A percentile compares a stretch with the other conserved stretches of the same genome.
Evolutionary conservation across 2,113 vertebrate species (phyloP).

Genomic region (Ondatra zibethicus): DNA sequence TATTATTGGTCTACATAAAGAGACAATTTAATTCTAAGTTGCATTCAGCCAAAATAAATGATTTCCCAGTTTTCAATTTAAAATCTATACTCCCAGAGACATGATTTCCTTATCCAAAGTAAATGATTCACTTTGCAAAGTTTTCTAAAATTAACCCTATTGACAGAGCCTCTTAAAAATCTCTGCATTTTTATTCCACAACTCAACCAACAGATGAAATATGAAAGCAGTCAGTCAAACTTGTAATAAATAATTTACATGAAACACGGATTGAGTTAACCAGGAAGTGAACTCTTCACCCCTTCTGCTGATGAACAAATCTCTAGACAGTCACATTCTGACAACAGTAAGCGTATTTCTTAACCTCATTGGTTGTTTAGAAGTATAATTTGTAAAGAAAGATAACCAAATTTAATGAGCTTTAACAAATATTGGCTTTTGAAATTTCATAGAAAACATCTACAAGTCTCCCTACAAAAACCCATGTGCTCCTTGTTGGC

Average conservation of each 20-base stretch:
- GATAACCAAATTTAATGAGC: not conserved
- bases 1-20: not conserved
- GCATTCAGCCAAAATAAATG: not conserved
- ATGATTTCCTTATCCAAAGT: not conserved
- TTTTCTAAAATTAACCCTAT: not conserved
- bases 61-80: not conserved
- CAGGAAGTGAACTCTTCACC: not conserved
- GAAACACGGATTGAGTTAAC: not conserved
- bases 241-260: too few relatives aligned
- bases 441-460: not conserved
- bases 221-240: not conserved
- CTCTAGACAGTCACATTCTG: not conserved
- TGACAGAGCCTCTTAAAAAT: not conserved
- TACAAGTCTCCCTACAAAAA: not conserved
- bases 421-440: not conserved
- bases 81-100: not conserved
- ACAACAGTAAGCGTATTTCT: not conserved
- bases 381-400: not conserved
- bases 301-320: not conserved
- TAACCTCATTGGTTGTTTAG: not conserved
- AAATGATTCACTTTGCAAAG: not conserved
- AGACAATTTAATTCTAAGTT: not conserved
- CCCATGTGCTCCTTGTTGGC: not conserved
- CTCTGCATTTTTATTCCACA: not conserved
- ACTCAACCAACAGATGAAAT: not conserved